Evolutionary conservation across 2,888 invertebrate species (phyloP).

Genomic region (Uropetala carovei): DNA sequence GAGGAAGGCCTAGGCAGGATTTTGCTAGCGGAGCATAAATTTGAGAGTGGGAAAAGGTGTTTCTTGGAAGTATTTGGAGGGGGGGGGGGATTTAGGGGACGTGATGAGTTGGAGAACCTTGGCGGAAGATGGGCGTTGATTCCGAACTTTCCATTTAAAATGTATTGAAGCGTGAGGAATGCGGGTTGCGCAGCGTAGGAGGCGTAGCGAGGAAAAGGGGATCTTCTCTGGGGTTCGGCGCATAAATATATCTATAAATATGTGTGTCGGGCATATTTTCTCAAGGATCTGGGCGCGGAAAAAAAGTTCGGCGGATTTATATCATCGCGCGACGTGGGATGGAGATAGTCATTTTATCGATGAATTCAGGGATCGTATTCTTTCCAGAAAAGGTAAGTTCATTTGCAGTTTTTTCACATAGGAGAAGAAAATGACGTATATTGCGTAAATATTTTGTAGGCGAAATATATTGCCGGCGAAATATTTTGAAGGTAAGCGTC

Average conservation of each 20-base stretch:
- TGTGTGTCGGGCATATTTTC: background rate
- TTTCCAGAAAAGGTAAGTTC: no score
- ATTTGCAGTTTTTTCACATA: no score
- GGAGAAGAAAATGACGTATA: no score
- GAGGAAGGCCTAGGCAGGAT: background rate
- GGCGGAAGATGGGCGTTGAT: slow-evolving; percentile 30
- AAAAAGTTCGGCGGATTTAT: background rate
- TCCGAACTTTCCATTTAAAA: slow-evolving; percentile 27
- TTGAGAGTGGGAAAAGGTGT: background rate
- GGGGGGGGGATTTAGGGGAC: background rate
- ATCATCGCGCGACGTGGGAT: background rate
- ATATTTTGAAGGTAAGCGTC: no score
- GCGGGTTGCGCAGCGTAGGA: background rate
- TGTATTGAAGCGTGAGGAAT: slow-evolving; percentile 2
- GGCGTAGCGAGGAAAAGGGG: background rate
- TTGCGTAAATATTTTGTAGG: no score
- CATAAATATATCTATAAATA: background rate
- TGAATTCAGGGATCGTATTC: background rate
- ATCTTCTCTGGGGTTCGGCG: background rate
- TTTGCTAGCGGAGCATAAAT: background rate
- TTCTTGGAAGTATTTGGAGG: background rate
- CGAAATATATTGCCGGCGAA: no score
- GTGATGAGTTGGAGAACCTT: background rate
- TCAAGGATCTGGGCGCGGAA: background rate
- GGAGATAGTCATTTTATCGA: background rate